phyloP scores from a whole-genome alignment of 1,140 invertebrate genomes.

The Wasmannia auropunctata region DNA sequence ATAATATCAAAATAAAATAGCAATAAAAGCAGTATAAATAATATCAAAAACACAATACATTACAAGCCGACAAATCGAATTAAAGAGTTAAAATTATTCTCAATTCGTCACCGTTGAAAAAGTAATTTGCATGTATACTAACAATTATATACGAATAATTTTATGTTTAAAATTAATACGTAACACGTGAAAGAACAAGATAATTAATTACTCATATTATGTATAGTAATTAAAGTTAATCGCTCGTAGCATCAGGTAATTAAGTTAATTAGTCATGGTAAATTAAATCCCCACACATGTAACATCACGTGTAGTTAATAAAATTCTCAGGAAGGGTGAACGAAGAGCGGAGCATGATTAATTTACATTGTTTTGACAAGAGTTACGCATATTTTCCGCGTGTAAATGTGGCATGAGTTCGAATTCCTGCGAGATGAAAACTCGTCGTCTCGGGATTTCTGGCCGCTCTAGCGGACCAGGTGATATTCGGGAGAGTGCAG shows the following conservation, averaged over 20 bases:
- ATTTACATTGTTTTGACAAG: background rate
- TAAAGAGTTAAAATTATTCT: background rate
- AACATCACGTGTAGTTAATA: too few relatives aligned
- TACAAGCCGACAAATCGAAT: background rate
- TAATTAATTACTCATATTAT: conserved; percentile 13
- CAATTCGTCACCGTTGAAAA: background rate
- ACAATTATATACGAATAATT: conserved; percentile 1
- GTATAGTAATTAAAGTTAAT: conserved; percentile 15
- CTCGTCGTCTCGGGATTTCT: background rate
- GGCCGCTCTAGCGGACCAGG: background rate
- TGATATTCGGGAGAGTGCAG: background rate
- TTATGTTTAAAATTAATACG: background rate
- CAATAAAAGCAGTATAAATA: too few relatives aligned
- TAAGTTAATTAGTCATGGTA: background rate
- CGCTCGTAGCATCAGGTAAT: conserved; percentile 4
- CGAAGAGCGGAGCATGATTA: background rate
- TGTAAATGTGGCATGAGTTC: background rate
- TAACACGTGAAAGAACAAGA: background rate
- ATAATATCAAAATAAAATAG: background rate
- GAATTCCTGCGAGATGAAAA: conserved; percentile 9
- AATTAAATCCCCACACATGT: background rate
- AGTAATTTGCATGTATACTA: background rate
- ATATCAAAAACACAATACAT: too few relatives aligned
- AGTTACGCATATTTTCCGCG: background rate
- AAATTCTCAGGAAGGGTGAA: background rate